Evolutionary conservation across 2,797 vertebrate genomes (phyloP), one percentile per base, ranked within the genome.

Genomic region (Cynodonichthys magdalenae): DNA sequence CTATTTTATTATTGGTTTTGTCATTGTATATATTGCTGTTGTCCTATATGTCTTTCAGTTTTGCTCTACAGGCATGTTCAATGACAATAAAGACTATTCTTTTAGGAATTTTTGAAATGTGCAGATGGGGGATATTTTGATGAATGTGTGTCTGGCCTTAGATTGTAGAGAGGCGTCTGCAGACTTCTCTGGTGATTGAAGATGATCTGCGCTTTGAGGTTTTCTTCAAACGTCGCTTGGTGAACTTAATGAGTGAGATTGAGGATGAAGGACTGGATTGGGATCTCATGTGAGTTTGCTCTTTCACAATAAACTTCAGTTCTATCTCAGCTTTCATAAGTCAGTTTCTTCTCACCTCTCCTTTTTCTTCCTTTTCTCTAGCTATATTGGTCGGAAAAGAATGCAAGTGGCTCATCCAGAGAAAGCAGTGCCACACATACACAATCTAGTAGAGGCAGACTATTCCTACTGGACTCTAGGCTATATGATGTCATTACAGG

Each of bases 381-480:
- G 96, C 62, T 98, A 98, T 18, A 95, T 98, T 29, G 96, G 96
- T 42, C 93, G 96, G 47, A 98, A 98, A 80, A 91, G 96, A 77
- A 97, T 97, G 96, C 96, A 97, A 81, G 94, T 96, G 71, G 96
- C 96, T 63, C 94, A 86, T 47, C 94, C 94, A 0, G 96, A 97
- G 87, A 96, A 95, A 79, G 90, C 96, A 0, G 96, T 97, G 34
- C 93, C 94, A 8, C 94, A 93, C 0, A 89, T 98, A 63, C 93
- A 95, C 80, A 97, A 95, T 77, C 77, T 98, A 74, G 96, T 98
- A 53, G 94, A 95, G 69, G 95, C 96, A 0, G 96, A 96, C 58
- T 97, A 98, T 75, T 98, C 96, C 1, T 97, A 97, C 59, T 98
- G 96, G 96, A 97, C 96, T 0, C 85, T 98, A 52, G 95, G 93